Base-by-base conservation (phyloP, 1,140 invertebrate genomes). In the Brachystomella parvula region DNA sequence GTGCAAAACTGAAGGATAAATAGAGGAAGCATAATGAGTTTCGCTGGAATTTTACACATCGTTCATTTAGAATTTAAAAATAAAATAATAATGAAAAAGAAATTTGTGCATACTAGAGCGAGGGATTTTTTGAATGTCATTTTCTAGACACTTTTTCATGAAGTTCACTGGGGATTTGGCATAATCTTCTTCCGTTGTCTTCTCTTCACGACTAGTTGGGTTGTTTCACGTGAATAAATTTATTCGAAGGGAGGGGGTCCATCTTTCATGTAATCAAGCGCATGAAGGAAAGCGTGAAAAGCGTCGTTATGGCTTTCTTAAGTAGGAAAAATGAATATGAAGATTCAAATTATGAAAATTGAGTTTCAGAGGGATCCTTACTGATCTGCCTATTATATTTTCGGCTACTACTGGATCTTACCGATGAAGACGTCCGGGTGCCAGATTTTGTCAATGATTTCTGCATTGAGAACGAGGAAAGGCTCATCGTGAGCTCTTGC, bases 361-460 rank as follows among this genome's bases (percentile, higher is more conserved):
- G 19, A 44, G 15, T 67, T 28, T 63, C n/a, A n/a, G n/a, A n/a
- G n/a, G n/a, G n/a, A n/a, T n/a, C n/a, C n/a, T n/a, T n/a, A n/a
- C n/a, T n/a, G n/a, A n/a, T n/a, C n/a, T n/a, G n/a, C n/a, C n/a
- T n/a, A n/a, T n/a, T n/a, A n/a, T n/a, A n/a, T n/a, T n/a, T n/a
- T n/a, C n/a, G n/a, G n/a, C n/a, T n/a, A n/a, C n/a, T n/a, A n/a
- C n/a, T n/a, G n/a, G n/a, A n/a, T n/a, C 30, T 3, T 67, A 71
- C 70, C 70, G n/a, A 69, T 66, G 59, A 63, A 74, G 58, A 72
- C 61, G 47, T 70, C 65, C 0, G 71, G 68, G 61, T 68, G 63
- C 73, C 73, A 74, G 17, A 74, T 65, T 49, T 72, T 72, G 32
- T 70, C 65, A 29, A 74, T 28, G n/a, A 71, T 47, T 15, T 59